Conservation (phyloP, 2,888 invertebrate genomes). For the Drosophila recens region DNA sequence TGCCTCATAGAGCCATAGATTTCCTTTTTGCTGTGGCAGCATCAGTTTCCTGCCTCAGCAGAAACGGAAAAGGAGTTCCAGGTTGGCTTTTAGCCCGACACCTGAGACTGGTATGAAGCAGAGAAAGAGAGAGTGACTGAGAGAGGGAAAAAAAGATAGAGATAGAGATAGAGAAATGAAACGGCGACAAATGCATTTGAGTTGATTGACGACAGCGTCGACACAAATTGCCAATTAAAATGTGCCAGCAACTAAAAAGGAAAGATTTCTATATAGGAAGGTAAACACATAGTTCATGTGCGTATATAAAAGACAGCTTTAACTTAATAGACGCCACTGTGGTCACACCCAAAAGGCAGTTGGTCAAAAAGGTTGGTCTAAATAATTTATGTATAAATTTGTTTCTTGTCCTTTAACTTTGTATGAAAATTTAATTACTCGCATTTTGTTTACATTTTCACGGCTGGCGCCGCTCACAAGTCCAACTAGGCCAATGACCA, state of each 20-base stretch:
- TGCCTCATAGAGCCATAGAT: slow-evolving; percentile 22
- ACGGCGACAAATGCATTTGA: slow-evolving; percentile 49
- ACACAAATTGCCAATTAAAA: slow-evolving; percentile 73
- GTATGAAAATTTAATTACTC: slow-evolving; percentile 77
- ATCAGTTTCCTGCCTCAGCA: slow-evolving; percentile 37
- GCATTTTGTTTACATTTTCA: slow-evolving; percentile 76
- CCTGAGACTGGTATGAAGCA: background rate
- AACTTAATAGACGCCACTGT: background rate
- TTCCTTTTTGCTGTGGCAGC: slow-evolving; percentile 35
- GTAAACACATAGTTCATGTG: slow-evolving; percentile 1
- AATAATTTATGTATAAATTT: slow-evolving; percentile 67
- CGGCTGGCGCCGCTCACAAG: slow-evolving; percentile 52
- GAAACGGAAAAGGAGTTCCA: slow-evolving; percentile 25
- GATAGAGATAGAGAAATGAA: background rate
- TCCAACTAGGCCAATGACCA: slow-evolving; percentile 59
- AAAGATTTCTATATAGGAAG: slow-evolving; percentile 3
- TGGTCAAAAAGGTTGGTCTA: slow-evolving; percentile 22
- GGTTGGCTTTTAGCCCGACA: slow-evolving; percentile 1
- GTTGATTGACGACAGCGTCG: slow-evolving; percentile 60
- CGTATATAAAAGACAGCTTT: slow-evolving; percentile 3
- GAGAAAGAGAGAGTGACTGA: slow-evolving; percentile 35
- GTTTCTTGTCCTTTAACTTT: slow-evolving; percentile 52
- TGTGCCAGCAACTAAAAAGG: slow-evolving; percentile 23
- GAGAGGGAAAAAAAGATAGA: background rate
- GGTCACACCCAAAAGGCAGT: slow-evolving; percentile 34